phyloP scores from a whole-genome alignment of 2,888 invertebrate genomes.

The Tinea trinotella region DNA sequence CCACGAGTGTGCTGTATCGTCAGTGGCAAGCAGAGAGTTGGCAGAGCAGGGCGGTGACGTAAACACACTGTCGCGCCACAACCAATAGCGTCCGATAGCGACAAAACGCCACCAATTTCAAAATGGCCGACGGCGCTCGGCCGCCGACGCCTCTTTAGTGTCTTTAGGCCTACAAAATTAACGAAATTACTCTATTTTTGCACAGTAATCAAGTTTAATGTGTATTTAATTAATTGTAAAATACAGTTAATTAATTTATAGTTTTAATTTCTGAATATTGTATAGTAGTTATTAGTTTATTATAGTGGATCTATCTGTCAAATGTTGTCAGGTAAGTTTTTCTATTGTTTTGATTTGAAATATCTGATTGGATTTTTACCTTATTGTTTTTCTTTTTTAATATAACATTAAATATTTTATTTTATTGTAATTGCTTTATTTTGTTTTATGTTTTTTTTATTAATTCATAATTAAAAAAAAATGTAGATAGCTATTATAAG shows the following conservation, averaged over 20 bases:
- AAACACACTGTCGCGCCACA: slow-evolving; percentile 65
- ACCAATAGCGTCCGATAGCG: slow-evolving; percentile 59
- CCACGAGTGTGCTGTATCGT: slow-evolving; percentile 2
- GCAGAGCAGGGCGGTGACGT: slow-evolving; percentile 48
- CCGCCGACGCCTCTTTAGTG: slow-evolving; percentile 54
- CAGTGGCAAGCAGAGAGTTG: slow-evolving; percentile 10
- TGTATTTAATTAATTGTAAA: not conserved
- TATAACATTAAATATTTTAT: not conserved
- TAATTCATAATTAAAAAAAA: not conserved
- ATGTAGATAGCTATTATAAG: not conserved
- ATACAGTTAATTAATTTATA: not conserved
- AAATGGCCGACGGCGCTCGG: slow-evolving; percentile 63
- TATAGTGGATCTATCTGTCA: not conserved
- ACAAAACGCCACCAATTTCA: slow-evolving; percentile 39
- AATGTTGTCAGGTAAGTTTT: not conserved
- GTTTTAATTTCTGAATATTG: not conserved
- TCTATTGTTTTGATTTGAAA: not conserved
- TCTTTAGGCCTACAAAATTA: slow-evolving; percentile 62
- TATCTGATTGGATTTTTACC: slow-evolving; percentile 1
- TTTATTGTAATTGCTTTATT: not conserved
- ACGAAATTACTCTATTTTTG: slow-evolving; percentile 1
- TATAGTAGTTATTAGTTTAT: not conserved
- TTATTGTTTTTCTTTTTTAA: no score
- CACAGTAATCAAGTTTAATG: not conserved
- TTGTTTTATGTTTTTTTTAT: not conserved